Evolutionary conservation across 2,888 invertebrate genomes (phyloP).

Genomic region (Macroteleia sp.): DNA sequence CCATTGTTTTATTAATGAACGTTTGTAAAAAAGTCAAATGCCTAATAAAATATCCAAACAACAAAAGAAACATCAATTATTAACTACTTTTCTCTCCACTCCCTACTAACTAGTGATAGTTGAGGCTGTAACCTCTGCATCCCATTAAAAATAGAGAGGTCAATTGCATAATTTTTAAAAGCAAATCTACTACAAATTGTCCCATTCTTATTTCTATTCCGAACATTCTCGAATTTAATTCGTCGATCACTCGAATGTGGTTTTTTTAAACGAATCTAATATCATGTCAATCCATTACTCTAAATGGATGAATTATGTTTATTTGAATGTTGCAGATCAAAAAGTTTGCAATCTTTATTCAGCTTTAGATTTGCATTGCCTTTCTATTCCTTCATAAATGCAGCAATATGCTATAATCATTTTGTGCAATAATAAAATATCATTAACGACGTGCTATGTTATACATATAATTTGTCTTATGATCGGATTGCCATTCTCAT

Average conservation of each 20-base stretch:
- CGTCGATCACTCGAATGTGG: too few relatives aligned
- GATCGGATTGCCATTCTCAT: neutral
- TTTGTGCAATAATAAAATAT: neutral
- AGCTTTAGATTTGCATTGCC: neutral
- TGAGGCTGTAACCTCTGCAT: neutral
- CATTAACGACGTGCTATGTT: conserved; percentile 3
- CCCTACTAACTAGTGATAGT: neutral
- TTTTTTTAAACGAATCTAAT: too few relatives aligned
- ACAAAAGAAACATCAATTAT: neutral
- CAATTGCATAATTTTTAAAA: neutral
- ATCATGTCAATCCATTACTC: too few relatives aligned
- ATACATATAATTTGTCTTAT: conserved; percentile 16
- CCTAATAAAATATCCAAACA: too few relatives aligned
- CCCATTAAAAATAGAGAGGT: neutral
- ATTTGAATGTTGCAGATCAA: too few relatives aligned
- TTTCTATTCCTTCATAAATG: too few relatives aligned
- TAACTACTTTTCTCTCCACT: neutral
- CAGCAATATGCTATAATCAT: neutral
- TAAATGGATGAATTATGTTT: too few relatives aligned
- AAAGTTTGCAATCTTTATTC: too few relatives aligned
- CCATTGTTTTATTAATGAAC: too few relatives aligned
- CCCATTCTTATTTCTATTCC: too few relatives aligned
- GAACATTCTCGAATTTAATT: too few relatives aligned
- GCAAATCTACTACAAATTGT: neutral
- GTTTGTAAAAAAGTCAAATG: too few relatives aligned